Conservation (phyloP, 1,140 invertebrate species). For the Trichoplusia ni region DNA sequence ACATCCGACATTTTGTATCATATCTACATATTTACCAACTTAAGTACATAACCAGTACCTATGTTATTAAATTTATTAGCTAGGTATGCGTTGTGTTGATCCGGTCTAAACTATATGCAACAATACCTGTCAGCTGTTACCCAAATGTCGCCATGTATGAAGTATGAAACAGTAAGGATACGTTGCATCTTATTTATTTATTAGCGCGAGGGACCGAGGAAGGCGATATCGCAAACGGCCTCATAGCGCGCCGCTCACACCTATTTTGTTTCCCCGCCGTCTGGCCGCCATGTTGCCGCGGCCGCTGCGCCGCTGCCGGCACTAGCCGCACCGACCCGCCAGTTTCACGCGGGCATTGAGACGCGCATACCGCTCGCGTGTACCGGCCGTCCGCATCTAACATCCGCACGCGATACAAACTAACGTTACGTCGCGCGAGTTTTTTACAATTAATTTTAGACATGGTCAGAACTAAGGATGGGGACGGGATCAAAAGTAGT, state of each 20-base stretch:
- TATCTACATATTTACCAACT: conserved; percentile 23
- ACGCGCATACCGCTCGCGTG: conserved; percentile 42
- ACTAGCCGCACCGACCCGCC: conserved; percentile 57
- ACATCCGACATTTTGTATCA: conserved; percentile 23
- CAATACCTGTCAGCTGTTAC: too few relatives aligned
- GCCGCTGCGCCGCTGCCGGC: conserved; percentile 45
- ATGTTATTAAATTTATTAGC: conserved; percentile 1
- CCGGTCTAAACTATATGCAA: too few relatives aligned
- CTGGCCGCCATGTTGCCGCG: conserved; percentile 56
- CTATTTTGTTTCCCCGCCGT: conserved; percentile 56
- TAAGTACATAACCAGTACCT: neutral
- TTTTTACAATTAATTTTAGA: conserved; percentile 41
- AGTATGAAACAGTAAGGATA: conserved; percentile 32
- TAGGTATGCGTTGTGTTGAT: too few relatives aligned
- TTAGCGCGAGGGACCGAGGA: conserved; percentile 61
- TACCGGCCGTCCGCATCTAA: conserved; percentile 45
- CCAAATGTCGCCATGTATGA: neutral
- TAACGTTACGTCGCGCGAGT: conserved; percentile 19
- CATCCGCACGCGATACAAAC: conserved; percentile 41
- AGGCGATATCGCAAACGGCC: conserved; percentile 59
- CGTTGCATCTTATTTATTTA: conserved; percentile 72
- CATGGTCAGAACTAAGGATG: conserved; percentile 70
- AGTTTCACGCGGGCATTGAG: conserved; percentile 72
- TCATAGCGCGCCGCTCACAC: conserved; percentile 52
- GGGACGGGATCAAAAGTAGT: conserved; percentile 67